Conservation (phyloP, 2,797 vertebrate species). For the Ceryle rudis region DNA sequence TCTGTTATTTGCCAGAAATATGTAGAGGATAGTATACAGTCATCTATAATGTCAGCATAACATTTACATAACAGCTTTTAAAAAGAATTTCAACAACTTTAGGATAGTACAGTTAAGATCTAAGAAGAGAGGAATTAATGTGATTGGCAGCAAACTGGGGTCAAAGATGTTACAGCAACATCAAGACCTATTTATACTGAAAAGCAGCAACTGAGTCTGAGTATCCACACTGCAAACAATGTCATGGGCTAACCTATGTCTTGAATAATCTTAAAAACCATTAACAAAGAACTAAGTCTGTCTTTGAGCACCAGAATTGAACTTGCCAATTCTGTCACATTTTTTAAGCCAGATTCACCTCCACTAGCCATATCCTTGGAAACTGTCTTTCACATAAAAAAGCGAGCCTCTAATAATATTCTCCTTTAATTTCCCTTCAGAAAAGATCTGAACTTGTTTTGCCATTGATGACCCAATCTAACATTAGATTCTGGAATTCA, state of each 20-base stretch:
- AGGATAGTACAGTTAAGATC: neutral
- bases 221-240: neutral
- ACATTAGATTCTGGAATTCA: neutral
- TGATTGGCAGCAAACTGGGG: neutral
- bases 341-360: neutral
- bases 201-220: neutral
- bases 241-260: neutral
- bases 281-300: neutral
- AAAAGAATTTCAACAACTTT: neutral
- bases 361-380: neutral
- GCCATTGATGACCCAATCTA: neutral
- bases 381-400: neutral
- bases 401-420: neutral
- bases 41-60: neutral
- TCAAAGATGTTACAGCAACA: neutral
- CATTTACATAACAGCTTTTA: neutral
- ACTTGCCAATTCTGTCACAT: neutral
- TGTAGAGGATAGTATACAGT: neutral
- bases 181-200: neutral
- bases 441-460: conserved; percentile 5
- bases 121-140: neutral
- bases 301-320: neutral
- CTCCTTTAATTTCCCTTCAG: neutral
- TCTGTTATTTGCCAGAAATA: neutral
- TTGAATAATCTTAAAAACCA: neutral